Conservation (phyloP, 2,797 vertebrate genomes). For the Epinephelus awoara region DNA sequence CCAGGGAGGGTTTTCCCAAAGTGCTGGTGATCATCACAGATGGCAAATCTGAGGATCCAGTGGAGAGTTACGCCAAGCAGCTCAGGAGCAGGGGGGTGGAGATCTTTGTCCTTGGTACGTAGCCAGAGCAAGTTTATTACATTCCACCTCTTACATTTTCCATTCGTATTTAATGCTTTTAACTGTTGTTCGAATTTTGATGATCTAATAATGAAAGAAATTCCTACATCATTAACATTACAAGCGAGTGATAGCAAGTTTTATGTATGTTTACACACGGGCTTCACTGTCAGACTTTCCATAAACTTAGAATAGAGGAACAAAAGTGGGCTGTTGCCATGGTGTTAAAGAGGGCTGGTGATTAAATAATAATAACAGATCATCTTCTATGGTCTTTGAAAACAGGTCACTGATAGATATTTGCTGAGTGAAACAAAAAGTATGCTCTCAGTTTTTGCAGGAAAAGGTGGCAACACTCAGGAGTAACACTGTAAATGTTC, state of each 20-base stretch:
- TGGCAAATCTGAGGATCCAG: constrained; percentile 92
- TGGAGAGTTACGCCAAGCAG: constrained; percentile 88
- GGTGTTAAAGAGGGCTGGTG: constrained; percentile 20
- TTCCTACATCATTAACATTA: constrained; percentile 54
- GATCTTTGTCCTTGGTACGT: constrained; percentile 94
- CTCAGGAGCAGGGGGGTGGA: constrained; percentile 92
- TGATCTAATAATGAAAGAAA: constrained; percentile 44
- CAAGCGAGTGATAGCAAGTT: constrained; percentile 65
- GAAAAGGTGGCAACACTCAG: neutral
- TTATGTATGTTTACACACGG: constrained; percentile 48
- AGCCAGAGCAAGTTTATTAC: constrained; percentile 44
- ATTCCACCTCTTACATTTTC: constrained; percentile 51
- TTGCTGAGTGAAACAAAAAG: neutral
- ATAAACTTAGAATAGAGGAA: constrained; percentile 28
- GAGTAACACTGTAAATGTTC: neutral
- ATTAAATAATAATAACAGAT: constrained; percentile 39
- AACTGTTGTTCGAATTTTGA: constrained; percentile 1
- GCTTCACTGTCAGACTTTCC: constrained; percentile 62
- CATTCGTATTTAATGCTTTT: constrained; percentile 19
- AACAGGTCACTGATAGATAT: constrained; percentile 27
- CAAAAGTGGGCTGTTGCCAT: constrained; percentile 44
- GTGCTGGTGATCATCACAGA: constrained; percentile 95
- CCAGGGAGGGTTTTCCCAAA: constrained; percentile 92
- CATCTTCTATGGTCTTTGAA: constrained; percentile 12
- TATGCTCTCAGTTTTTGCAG: neutral